Conservation (phyloP, 2,797 vertebrate species). For the Dendrocincla fuliginosa region DNA sequence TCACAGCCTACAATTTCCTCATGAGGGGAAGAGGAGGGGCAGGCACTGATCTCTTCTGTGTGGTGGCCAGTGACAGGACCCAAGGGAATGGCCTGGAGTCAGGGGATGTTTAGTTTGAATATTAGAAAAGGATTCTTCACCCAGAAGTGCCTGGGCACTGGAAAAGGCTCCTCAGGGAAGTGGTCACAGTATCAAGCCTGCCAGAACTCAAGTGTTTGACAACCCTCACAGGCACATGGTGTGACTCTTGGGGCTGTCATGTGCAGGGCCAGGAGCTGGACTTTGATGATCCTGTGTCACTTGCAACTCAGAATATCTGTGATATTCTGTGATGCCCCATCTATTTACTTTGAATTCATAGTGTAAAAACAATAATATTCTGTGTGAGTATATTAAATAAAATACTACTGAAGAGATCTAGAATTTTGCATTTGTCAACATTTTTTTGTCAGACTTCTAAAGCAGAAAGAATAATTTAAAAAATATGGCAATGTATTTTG, state of each 20-base stretch:
- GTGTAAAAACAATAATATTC: neutral
- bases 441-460: neutral
- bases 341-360: neutral
- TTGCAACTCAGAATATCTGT: neutral
- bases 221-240: neutral
- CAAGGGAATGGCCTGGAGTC: fast-evolving
- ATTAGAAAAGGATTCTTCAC: neutral
- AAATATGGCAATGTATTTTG: neutral
- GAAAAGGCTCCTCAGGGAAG: neutral
- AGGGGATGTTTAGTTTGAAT: neutral
- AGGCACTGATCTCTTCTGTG: neutral
- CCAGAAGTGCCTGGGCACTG: neutral
- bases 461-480: neutral
- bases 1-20: fast-evolving
- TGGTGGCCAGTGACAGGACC: neutral
- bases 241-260: neutral
- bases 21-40: fast-evolving
- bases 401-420: neutral
- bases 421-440: neutral
- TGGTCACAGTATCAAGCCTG: neutral
- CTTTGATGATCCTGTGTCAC: neutral
- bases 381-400: neutral
- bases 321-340: neutral
- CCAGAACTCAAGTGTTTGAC: neutral
- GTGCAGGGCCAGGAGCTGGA: neutral